phyloP scores from a whole-genome alignment of 2,113 vertebrate genomes.

The Syngnathus scovelli region DNA sequence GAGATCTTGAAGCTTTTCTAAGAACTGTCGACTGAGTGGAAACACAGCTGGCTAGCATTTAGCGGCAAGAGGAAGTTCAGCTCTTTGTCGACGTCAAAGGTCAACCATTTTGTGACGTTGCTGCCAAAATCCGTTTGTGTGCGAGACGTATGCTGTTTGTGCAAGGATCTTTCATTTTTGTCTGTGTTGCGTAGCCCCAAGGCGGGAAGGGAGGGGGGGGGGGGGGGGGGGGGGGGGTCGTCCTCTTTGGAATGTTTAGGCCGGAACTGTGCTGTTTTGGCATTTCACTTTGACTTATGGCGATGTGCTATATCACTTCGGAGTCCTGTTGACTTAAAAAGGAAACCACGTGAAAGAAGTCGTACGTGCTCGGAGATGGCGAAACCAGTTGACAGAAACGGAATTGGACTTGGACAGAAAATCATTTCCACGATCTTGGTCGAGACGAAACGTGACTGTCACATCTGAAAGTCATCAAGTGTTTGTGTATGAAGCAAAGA shows the following conservation, averaged over 20 bases:
- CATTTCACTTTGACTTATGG: slow-evolving; percentile 45
- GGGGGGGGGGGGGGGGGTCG: slow-evolving; percentile 30
- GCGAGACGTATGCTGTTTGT: slow-evolving; percentile 19
- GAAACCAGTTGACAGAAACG: slow-evolving; percentile 9
- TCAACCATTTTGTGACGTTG: slow-evolving; percentile 26
- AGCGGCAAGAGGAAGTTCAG: slow-evolving; percentile 41
- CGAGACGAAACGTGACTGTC: slow-evolving; percentile 4
- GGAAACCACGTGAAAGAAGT: slow-evolving; percentile 34
- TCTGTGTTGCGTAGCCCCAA: background rate
- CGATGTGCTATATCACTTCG: slow-evolving; percentile 39
- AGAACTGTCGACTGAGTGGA: slow-evolving; percentile 24
- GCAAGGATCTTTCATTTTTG: slow-evolving; percentile 5
- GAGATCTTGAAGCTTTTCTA: slow-evolving; percentile 5
- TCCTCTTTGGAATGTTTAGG: slow-evolving; percentile 38
- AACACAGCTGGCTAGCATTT: slow-evolving; percentile 50
- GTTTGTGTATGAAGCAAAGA: background rate
- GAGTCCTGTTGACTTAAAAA: slow-evolving; percentile 61
- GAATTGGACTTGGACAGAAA: slow-evolving; percentile 17
- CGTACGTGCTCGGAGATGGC: slow-evolving; percentile 22
- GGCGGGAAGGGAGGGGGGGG: background rate
- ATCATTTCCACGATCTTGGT: slow-evolving; percentile 22
- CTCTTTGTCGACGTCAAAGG: slow-evolving; percentile 35
- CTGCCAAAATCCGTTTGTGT: background rate
- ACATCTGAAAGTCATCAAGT: slow-evolving; percentile 14
- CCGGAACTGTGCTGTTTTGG: slow-evolving; percentile 38